Conservation (phyloP, 2,888 invertebrate species). For the Trissolcus brochymenae region DNA sequence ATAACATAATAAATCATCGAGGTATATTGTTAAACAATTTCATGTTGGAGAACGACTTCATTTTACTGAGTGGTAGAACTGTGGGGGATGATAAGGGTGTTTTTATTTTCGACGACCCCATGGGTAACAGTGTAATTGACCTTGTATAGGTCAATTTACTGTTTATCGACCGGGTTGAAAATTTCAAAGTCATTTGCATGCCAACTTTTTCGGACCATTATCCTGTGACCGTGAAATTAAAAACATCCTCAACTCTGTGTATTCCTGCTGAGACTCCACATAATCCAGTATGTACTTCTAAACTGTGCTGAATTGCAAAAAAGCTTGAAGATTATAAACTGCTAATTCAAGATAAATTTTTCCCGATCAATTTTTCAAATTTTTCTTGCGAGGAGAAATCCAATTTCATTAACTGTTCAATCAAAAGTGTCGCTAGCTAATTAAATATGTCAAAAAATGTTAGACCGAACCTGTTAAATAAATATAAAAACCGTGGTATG, state of each 20-base stretch:
- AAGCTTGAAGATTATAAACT: not conserved
- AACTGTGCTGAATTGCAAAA: not conserved
- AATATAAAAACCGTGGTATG: no score
- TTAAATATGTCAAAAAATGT: no score
- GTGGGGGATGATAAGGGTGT: not conserved
- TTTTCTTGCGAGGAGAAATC: no score
- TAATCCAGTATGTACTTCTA: not conserved
- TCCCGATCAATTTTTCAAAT: no score
- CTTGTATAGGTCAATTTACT: slow-evolving; percentile 10
- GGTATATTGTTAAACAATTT: slow-evolving; percentile 13
- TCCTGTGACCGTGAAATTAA: slow-evolving; percentile 1
- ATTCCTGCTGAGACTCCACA: not conserved
- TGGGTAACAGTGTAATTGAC: slow-evolving; percentile 14
- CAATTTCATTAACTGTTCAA: no score
- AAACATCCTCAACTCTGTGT: not conserved
- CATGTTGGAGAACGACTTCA: slow-evolving; percentile 12
- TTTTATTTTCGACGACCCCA: slow-evolving; percentile 1
- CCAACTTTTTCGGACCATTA: slow-evolving; percentile 13
- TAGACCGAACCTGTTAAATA: no score
- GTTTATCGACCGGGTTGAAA: slow-evolving; percentile 4
- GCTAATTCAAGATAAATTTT: slow-evolving; percentile 7
- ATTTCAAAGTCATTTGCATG: slow-evolving; percentile 5
- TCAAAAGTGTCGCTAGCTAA: no score
- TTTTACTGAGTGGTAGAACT: slow-evolving; percentile 9
- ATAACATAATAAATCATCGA: not conserved